Conservation (phyloP, 2,113 vertebrate genomes). For the Eonycteris spelaea region DNA sequence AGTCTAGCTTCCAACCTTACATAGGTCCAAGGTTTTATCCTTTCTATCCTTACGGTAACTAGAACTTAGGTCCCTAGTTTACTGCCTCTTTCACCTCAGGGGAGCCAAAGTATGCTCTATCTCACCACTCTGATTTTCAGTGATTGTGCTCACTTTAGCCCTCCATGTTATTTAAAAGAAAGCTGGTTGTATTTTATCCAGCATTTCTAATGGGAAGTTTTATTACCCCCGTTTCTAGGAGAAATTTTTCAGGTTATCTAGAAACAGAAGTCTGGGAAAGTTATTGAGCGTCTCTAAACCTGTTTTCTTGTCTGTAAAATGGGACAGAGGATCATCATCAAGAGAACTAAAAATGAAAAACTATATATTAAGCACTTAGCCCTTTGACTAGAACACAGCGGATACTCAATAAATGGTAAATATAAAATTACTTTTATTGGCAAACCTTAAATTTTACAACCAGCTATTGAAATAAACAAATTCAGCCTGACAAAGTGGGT, state of each 20-base stretch:
- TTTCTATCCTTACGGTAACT: not conserved
- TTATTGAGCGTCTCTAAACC: not conserved
- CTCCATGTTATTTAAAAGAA: not conserved
- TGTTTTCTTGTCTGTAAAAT: constrained; percentile 10
- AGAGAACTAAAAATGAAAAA: not conserved
- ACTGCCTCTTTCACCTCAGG: not conserved
- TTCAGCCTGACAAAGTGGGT: not conserved
- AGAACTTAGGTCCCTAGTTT: not conserved
- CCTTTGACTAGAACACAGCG: not conserved
- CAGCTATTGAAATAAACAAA: constrained; percentile 1
- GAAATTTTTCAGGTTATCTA: not conserved
- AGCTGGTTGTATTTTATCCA: not conserved
- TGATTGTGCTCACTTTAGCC: not conserved
- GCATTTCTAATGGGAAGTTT: constrained; percentile 1
- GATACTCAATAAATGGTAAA: not conserved
- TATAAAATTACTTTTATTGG: not conserved
- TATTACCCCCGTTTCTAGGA: not conserved
- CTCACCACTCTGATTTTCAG: not conserved
- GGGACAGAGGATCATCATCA: not conserved
- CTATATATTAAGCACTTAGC: not conserved
- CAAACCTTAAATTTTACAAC: constrained; percentile 15
- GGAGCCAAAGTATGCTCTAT: not conserved
- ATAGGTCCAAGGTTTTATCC: not conserved
- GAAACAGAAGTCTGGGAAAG: not conserved
- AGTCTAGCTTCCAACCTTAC: not conserved